Percentiles rank a stretch among this genome's conserved stretches.
These are phyloP conservation scores for Drosophila neonasuta DNA, from an alignment of 2,888 invertebrate genomes.

Conservation along the genomic window DNA sequence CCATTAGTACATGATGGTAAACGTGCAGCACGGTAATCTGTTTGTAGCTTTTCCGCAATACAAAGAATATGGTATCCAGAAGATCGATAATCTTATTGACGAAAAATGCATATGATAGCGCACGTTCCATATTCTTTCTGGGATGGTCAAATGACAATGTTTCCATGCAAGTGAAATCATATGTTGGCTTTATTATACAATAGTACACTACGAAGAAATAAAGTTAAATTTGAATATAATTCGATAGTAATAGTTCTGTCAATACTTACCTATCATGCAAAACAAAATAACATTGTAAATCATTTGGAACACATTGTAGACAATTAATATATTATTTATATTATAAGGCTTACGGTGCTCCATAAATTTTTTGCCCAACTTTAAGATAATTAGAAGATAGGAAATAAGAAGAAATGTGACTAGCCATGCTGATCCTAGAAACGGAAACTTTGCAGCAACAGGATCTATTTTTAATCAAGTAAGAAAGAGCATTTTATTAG, in stretches of 20 bases:
- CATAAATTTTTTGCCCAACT: slow-evolving; percentile 19
- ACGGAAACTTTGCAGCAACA: neutral
- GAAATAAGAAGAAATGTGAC: neutral
- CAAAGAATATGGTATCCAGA: slow-evolving; percentile 28
- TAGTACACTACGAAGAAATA: slow-evolving; percentile 4
- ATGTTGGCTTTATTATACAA: neutral
- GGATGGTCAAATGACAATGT: slow-evolving; percentile 8
- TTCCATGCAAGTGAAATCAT: slow-evolving; percentile 9
- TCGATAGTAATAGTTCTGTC: neutral
- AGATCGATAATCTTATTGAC: slow-evolving; percentile 30
- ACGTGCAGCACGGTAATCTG: slow-evolving; percentile 29
- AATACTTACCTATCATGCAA: neutral
- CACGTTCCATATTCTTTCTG: slow-evolving; percentile 7
- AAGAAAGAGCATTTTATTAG: too few species aligned
- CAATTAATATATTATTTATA: slow-evolving; percentile 4
- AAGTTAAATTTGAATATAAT: neutral
- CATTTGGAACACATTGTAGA: slow-evolving; percentile 18
- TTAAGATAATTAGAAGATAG: slow-evolving; percentile 16
- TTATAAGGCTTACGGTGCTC: slow-evolving; percentile 8
- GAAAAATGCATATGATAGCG: neutral
- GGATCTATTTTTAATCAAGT: slow-evolving; percentile 7
- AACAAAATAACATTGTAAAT: slow-evolving; percentile 10
- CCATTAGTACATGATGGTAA: slow-evolving; percentile 21
- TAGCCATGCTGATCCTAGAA: slow-evolving; percentile 12
- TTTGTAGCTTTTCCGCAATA: slow-evolving; percentile 30